Base-by-base conservation (phyloP, 1,140 invertebrate genomes). In the Eriocheir sinensis region DNA sequence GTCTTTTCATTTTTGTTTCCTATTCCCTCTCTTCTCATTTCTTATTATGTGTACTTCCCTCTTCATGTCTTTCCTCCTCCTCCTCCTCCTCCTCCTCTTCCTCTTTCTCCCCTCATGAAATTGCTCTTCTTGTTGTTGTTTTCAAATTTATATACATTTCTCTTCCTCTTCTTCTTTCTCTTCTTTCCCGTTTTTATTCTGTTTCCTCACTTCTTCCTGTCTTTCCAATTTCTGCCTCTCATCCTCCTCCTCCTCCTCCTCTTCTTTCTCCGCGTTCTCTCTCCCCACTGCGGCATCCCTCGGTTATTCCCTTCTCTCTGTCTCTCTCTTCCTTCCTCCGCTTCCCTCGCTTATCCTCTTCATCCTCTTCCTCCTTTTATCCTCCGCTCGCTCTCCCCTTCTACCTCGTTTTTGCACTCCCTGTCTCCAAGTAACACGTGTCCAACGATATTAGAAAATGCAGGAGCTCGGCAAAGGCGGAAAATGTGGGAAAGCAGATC, bases 121-220 rank as follows among this genome's bases (percentile, higher is more conserved):
- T n/a, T n/a, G n/a, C n/a, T 79, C 83, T 48, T 88, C 30, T 80
- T 48, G 21, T 79, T n/a, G 27, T 8, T 91, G n/a, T 91, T n/a
- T 48, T n/a, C 80, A 92, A 85, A 95, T 95, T 96, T 94, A 93
- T 90, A 91, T 94, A 94, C 15, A 15, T 86, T 86, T 86, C 12
- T n/a, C 15, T 41, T 27, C 30, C 21, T 0, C 30, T 41, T 44
- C 36, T 34, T 21, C 60, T 30, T 48, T 90, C 27, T 41, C 60
- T n/a, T 36, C 41, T 86, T 86, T 34, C 32, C 32, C 79, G 6
- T 86, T 86, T 6, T 86, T n/a, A n/a, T 48, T 32, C 15, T 48
- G n/a, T 48, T 8, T 89, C 32, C 41, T 17, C 32, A n/a, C 41
- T n/a, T 44, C 32, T 48, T 89, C 21, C 32, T 27, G 21, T 86